Percentiles rank a stretch among this genome's conserved stretches.
Evolutionary conservation across 1,140 invertebrate species (phyloP).

Genomic region (Scaptomyza montana): DNA sequence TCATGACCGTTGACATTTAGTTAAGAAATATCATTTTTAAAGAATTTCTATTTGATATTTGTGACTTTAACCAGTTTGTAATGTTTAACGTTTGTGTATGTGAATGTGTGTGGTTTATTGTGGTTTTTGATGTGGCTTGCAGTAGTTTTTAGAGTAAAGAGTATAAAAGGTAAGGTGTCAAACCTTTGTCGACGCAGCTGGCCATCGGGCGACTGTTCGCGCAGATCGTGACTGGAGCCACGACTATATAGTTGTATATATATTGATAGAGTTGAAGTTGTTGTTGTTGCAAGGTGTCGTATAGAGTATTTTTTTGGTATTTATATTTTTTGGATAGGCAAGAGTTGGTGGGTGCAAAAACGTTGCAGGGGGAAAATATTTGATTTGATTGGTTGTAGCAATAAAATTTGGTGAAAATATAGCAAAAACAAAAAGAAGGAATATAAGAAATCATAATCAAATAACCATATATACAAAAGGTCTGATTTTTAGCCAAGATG

Average conservation of each 20-base stretch:
- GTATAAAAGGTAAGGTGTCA: slow-evolving; percentile 76
- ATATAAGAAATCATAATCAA: slow-evolving; percentile 57
- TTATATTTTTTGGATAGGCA: slow-evolving; percentile 55
- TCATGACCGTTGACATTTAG: neutral
- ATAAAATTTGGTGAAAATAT: slow-evolving; percentile 66
- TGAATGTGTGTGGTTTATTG: slow-evolving; percentile 5
- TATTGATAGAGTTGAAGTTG: slow-evolving; percentile 39
- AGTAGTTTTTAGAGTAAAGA: slow-evolving; percentile 47
- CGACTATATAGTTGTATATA: slow-evolving; percentile 83
- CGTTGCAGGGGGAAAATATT: slow-evolving; percentile 61
- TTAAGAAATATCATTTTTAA: neutral
- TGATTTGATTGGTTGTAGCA: slow-evolving; percentile 64
- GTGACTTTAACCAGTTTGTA: slow-evolving; percentile 32
- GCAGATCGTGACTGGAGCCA: slow-evolving; percentile 88
- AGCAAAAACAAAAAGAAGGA: slow-evolving; percentile 64
- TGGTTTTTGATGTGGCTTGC: slow-evolving; percentile 42
- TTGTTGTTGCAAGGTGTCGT: slow-evolving; percentile 54
- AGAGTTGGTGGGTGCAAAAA: slow-evolving; percentile 67
- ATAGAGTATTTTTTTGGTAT: slow-evolving; percentile 30
- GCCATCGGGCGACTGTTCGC: slow-evolving; percentile 87
- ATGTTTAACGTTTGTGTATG: neutral
- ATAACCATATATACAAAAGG: slow-evolving; percentile 31
- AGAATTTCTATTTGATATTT: neutral
- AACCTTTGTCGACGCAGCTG: slow-evolving; percentile 88
- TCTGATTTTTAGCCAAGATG: neutral